Conservation (phyloP, 2,113 vertebrate genomes). For the Burhinus oedicnemus region DNA sequence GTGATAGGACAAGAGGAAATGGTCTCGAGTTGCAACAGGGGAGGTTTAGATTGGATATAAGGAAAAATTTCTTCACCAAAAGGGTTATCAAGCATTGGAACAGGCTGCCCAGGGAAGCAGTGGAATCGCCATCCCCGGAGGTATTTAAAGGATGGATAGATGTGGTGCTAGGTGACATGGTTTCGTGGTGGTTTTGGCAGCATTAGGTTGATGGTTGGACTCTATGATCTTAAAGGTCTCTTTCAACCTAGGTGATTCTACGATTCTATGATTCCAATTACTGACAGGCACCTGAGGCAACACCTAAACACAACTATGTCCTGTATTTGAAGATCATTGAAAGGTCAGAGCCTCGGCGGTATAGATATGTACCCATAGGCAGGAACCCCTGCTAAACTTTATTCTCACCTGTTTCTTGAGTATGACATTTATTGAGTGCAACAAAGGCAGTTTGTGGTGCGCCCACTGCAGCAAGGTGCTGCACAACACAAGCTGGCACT, state of each 20-base stretch:
- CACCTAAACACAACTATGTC: background rate
- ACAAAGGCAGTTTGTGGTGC: fast-evolving
- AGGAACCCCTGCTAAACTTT: background rate
- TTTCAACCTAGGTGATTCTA: no score
- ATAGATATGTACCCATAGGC: background rate
- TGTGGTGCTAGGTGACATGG: no score
- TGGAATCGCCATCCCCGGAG: no score
- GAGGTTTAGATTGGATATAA: no score
- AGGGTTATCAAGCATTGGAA: no score
- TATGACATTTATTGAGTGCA: background rate
- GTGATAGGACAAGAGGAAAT: background rate
- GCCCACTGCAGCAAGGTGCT: background rate
- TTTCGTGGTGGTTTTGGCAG: no score
- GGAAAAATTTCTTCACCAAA: no score
- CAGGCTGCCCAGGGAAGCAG: no score
- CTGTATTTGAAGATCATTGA: background rate
- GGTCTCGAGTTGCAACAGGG: background rate
- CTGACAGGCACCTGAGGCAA: background rate
- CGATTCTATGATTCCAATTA: background rate
- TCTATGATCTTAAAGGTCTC: no score
- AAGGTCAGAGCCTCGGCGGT: background rate
- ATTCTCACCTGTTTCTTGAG: background rate
- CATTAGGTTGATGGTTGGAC: no score
- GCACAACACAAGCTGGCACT: fast-evolving
- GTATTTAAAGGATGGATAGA: no score